Conservation (phyloP, 1,140 invertebrate species). For the Pogonus chalceus region DNA sequence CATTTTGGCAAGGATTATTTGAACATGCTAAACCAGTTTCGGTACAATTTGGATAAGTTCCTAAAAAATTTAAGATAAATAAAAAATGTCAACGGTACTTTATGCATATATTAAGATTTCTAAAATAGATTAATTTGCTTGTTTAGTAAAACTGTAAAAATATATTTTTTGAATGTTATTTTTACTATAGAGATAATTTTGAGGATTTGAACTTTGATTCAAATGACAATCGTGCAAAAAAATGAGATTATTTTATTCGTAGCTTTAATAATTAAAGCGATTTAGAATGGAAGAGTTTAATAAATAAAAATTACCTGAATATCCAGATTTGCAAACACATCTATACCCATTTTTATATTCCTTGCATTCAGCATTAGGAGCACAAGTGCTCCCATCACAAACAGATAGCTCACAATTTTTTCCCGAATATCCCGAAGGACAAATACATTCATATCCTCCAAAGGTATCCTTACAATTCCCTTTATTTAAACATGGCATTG, state of each 20-base stretch:
- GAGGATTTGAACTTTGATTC: constrained; percentile 8
- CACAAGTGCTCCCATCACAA: constrained; percentile 42
- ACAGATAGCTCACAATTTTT: constrained; percentile 42
- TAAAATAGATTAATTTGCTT: neutral
- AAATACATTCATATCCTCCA: constrained; percentile 42
- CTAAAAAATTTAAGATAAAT: constrained; percentile 16
- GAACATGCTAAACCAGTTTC: constrained; percentile 52
- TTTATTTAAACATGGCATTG: constrained; percentile 54
- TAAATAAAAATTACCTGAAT: constrained; percentile 44
- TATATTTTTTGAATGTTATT: no score
- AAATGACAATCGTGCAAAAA: no score
- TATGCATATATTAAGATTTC: neutral
- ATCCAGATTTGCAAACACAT: constrained; percentile 64
- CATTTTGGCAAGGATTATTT: constrained; percentile 49
- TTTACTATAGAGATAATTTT: no score
- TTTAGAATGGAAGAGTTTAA: constrained; percentile 10
- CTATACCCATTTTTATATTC: constrained; percentile 37
- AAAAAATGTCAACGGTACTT: neutral
- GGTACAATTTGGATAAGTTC: constrained; percentile 48
- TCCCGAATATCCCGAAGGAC: constrained; percentile 47
- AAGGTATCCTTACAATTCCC: constrained; percentile 52
- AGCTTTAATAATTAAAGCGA: constrained; percentile 11
- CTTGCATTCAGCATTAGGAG: constrained; percentile 43
- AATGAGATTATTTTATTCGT: constrained; percentile 1
- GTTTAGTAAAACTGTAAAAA: constrained; percentile 6